These are phyloP conservation scores for Eriosoma lanigerum DNA, from an alignment of 1,140 invertebrate species.

Conservation along the genomic window DNA sequence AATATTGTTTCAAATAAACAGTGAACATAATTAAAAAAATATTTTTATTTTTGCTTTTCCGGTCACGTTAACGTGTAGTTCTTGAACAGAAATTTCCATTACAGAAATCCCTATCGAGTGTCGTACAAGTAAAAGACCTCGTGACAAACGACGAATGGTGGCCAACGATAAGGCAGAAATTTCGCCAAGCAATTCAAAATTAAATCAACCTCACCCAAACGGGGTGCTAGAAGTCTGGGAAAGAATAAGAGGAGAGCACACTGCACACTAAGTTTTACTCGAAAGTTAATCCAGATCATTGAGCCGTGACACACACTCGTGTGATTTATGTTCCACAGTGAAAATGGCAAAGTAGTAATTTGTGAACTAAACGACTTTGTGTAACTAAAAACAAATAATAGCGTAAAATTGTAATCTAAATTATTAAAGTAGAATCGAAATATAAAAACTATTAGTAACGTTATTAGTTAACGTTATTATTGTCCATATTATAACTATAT, in stretches of 20 bases:
- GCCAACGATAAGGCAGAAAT: slow-evolving; percentile 10
- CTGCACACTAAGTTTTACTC: slow-evolving; percentile 25
- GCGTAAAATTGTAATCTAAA: background rate
- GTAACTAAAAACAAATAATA: slow-evolving; percentile 19
- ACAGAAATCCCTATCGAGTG: background rate
- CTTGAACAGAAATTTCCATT: background rate
- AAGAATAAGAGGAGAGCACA: background rate
- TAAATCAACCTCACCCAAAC: background rate
- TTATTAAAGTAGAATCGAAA: background rate
- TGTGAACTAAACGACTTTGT: slow-evolving; percentile 29
- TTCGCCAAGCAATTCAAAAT: slow-evolving; percentile 37
- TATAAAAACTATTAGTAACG: too few species aligned
- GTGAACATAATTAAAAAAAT: too few species aligned
- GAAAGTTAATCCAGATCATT: slow-evolving; percentile 44
- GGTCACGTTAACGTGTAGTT: background rate
- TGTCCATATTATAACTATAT: too few species aligned
- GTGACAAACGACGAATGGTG: slow-evolving; percentile 37
- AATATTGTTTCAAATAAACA: too few species aligned
- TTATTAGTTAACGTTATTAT: too few species aligned
- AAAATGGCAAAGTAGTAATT: slow-evolving; percentile 32
- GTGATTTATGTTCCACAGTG: slow-evolving; percentile 27
- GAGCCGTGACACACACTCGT: slow-evolving; percentile 28
- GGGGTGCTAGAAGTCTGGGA: background rate
- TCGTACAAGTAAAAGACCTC: background rate
- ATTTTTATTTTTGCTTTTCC: background rate